Base-by-base conservation (phyloP, 2,113 vertebrate genomes). In the Chlorocebus sabaeus region DNA sequence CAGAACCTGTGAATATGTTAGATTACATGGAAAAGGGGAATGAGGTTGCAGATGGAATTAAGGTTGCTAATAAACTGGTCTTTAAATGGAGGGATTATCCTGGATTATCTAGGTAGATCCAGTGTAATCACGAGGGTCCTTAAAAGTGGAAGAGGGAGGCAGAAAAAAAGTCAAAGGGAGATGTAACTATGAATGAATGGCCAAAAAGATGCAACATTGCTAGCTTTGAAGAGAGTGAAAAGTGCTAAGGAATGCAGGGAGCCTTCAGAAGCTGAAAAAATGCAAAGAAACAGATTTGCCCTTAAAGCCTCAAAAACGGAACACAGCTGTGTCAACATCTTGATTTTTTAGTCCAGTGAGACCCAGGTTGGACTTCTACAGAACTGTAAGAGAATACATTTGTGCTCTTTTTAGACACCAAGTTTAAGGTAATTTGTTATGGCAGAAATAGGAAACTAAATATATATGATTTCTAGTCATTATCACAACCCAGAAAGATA, bases 381-480 rank as follows among this genome's bases (percentile, higher is more conserved):
- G 82, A 91, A 55, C 57, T 84, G 2, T 61, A 92, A 67, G 22
- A 83, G 10, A 73, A 94, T 80, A 73, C 83, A 80, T 61, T 48
- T 81, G 13, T 75, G 13, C 55, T 88, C 7, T 40, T 48, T 89
- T 52, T 78, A 92, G 59, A 82, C 11, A 64, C 73, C 57, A 59
- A 93, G 68, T 79, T 92, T 76, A n/a, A 94, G 55, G 35, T 50
- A 67, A 78, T 73, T 93, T 32, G 2, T 96, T 94, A 52, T 57
- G 55, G 8, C 8, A 78, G 16, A 35, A 86, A 55, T 43, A 52
- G 22, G n/a, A 93, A 96, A 43, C 12, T 40, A 72, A 50, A 67
- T 14, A 67, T 72, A 52, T 48, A 82, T 70, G 57, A 86, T 64
- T 84, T 80, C 8, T 70, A 59, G 52, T 90, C 32, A 80, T 89